phyloP scores from a whole-genome alignment of 1,140 invertebrate species.

The Leptoteleia sp. region DNA sequence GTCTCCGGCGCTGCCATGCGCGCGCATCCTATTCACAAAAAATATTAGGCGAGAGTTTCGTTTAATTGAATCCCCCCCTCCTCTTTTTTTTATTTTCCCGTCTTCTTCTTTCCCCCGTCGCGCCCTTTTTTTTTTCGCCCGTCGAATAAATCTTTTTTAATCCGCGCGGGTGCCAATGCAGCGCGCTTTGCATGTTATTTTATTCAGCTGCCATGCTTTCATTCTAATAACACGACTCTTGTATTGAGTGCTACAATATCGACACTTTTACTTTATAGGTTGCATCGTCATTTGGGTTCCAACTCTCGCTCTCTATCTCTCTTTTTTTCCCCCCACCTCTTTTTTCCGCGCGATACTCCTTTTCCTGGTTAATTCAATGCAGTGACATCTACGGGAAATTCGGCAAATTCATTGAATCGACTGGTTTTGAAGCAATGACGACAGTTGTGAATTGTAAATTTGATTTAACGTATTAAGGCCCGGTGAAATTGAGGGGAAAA shows the following conservation, averaged over 20 bases:
- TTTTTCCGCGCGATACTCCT: background rate
- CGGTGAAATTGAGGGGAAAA: too few relatives aligned
- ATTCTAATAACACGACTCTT: conserved; percentile 41
- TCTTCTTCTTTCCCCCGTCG: conserved; percentile 1
- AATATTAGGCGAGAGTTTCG: conserved; percentile 48
- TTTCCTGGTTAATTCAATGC: background rate
- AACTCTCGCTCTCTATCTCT: background rate
- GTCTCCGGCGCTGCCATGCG: conserved; percentile 10
- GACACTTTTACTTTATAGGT: conserved; percentile 35
- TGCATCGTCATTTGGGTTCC: conserved; percentile 11
- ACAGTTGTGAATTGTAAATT: too few relatives aligned
- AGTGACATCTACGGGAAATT: background rate
- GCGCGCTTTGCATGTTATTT: conserved; percentile 36
- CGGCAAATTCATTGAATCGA: too few relatives aligned
- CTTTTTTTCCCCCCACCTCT: background rate
- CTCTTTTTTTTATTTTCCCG: too few relatives aligned
- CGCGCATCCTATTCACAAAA: conserved; percentile 35
- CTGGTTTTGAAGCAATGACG: too few relatives aligned
- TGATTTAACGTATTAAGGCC: too few relatives aligned
- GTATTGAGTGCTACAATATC: conserved; percentile 31
- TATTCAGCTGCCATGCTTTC: conserved; percentile 34
- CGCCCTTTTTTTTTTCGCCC: conserved; percentile 26
- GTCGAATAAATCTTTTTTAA: conserved; percentile 44
- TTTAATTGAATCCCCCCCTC: conserved; percentile 48
- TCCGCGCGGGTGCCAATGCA: conserved; percentile 7